phyloP scores from a whole-genome alignment of 2,888 invertebrate species.

The Opisthograptis luteolata region DNA sequence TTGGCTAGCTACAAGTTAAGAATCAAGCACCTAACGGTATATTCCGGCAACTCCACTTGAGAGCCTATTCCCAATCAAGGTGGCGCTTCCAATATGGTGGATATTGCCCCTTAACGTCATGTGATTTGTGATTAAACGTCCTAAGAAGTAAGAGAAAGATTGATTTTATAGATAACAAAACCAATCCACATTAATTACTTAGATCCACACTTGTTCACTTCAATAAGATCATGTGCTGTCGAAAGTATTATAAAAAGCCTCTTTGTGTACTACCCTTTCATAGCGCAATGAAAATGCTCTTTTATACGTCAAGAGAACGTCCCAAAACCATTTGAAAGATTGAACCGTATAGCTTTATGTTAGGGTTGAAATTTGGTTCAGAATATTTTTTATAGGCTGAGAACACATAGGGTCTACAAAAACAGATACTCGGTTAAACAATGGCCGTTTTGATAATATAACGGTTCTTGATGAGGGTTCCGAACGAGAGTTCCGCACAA shows the following conservation, averaged over 20 bases:
- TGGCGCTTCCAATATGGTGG: no score
- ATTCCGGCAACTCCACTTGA: no score
- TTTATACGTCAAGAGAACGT: conserved; percentile 65
- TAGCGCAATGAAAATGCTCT: conserved; percentile 70
- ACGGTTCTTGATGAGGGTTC: conserved; percentile 62
- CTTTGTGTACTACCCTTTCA: conserved; percentile 75
- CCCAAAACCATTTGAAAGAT: conserved; percentile 15
- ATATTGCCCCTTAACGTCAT: no score
- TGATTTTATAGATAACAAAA: conserved; percentile 17
- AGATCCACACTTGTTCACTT: conserved; percentile 54
- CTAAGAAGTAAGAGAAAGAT: no score
- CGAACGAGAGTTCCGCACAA: conserved; percentile 43
- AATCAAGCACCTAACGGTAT: no score
- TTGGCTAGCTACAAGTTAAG: no score
- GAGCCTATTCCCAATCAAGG: no score
- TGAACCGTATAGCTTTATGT: conserved; percentile 12
- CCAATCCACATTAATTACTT: conserved; percentile 53
- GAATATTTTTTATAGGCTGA: conserved; percentile 47
- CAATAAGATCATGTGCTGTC: conserved; percentile 68
- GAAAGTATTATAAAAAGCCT: conserved; percentile 75
- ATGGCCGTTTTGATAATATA: conserved; percentile 74
- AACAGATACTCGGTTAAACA: conserved; percentile 71
- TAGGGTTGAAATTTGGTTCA: conserved; percentile 17
- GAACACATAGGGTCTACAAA: conserved; percentile 62
- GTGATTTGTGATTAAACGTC: no score